phyloP scores from a whole-genome alignment of 2,888 invertebrate species.

The Xylota segnis region DNA sequence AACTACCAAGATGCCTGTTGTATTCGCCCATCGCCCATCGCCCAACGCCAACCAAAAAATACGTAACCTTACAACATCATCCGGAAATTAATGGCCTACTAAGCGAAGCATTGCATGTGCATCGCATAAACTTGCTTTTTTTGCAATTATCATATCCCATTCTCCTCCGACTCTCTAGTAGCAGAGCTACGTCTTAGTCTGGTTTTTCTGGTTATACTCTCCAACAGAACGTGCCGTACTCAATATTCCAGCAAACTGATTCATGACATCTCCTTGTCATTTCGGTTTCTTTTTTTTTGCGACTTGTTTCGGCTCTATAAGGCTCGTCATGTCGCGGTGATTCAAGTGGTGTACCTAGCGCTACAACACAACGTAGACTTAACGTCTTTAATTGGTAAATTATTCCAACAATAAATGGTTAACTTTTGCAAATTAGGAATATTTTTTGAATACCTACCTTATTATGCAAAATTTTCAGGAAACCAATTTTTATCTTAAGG shows the following conservation, averaged over 20 bases:
- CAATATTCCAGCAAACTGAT: background rate
- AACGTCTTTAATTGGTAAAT: conserved; percentile 5
- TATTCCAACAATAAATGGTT: background rate
- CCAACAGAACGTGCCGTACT: background rate
- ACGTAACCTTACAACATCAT: conserved; percentile 3
- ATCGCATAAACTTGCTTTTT: conserved; percentile 11
- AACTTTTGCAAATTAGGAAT: conserved; percentile 23
- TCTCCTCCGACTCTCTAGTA: background rate
- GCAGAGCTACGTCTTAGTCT: background rate
- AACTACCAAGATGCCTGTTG: background rate
- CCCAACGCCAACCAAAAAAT: background rate
- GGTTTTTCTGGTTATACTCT: conserved; percentile 30
- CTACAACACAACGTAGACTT: background rate
- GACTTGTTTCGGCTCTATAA: background rate
- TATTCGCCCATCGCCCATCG: background rate
- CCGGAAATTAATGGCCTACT: conserved; percentile 25
- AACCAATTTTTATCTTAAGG: conserved; percentile 1
- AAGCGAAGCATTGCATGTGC: conserved; percentile 14
- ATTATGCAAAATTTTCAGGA: conserved; percentile 2
- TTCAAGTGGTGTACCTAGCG: background rate
- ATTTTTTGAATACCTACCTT: background rate
- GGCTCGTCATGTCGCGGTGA: background rate
- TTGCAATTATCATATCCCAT: background rate
- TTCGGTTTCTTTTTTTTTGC: background rate
- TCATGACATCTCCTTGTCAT: conserved; percentile 3